A percentile compares a stretch with the other conserved stretches of the same genome.
Conservation (phyloP, 2,113 vertebrate genomes). For the Pomatorhinus ruficollis region DNA sequence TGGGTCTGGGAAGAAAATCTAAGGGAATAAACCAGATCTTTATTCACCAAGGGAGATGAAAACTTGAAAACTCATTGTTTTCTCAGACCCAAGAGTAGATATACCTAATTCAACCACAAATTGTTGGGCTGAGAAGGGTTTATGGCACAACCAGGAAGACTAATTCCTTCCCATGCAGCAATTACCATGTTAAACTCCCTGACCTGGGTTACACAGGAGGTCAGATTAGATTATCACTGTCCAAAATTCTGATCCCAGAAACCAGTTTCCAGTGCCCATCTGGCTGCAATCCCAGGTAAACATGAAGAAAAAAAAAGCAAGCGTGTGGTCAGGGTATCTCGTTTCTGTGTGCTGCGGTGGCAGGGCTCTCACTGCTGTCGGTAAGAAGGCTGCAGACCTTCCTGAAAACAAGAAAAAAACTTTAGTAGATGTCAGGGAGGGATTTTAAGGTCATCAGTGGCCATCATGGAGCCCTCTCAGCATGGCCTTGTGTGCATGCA, state of each 20-base stretch:
- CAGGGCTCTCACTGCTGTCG: background rate
- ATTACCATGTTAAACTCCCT: conserved; percentile 24
- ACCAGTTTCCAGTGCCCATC: background rate
- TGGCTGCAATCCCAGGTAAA: conserved; percentile 47
- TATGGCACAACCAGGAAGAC: background rate
- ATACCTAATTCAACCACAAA: conserved; percentile 39
- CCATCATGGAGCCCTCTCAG: background rate
- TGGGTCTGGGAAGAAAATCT: background rate
- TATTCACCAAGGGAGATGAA: background rate
- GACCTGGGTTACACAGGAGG: conserved; percentile 25
- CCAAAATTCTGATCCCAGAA: conserved; percentile 16
- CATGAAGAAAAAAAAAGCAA: background rate
- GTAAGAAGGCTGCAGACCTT: background rate
- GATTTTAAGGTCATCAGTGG: background rate
- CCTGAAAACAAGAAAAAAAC: conserved; percentile 17
- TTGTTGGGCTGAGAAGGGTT: background rate
- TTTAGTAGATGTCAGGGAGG: background rate
- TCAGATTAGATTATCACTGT: conserved; percentile 26
- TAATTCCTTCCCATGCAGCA: conserved; percentile 11
- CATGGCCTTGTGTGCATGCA: background rate
- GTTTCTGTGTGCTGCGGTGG: background rate
- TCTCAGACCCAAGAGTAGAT: background rate
- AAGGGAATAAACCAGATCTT: background rate
- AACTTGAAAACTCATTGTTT: background rate
- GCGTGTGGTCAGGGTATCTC: fast-evolving